A percentile compares a stretch with the other conserved stretches of the same genome.
Evolutionary conservation across 92 coral and sea anemone species (phyloP).

Genomic region (Anthopleura xanthogrammica): DNA sequence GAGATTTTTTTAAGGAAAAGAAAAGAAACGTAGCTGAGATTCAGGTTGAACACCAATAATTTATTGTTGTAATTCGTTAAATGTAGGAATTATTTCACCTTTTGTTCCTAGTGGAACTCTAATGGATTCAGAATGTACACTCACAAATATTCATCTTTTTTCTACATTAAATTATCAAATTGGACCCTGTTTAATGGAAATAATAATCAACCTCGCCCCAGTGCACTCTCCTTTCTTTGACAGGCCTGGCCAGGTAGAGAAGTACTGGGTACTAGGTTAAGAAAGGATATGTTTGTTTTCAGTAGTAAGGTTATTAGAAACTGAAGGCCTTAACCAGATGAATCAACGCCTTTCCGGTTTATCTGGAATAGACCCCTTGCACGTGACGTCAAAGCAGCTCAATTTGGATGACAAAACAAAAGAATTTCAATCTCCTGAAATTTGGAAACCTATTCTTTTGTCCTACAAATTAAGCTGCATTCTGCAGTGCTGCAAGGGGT

Average conservation of each 20-base stretch:
- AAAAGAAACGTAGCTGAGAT: no score
- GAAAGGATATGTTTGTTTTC: not conserved
- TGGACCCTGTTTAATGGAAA: conserved; percentile 34
- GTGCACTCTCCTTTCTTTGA: not conserved
- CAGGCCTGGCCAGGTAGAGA: not conserved
- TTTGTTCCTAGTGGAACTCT: conserved; percentile 22
- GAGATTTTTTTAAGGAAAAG: no score
- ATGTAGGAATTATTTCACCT: conserved; percentile 32
- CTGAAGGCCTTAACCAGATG: no score
- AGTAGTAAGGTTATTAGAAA: not conserved
- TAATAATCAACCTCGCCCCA: not conserved
- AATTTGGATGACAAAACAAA: no score
- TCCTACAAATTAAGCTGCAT: no score
- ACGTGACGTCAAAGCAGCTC: no score
- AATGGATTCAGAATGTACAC: conserved; percentile 20
- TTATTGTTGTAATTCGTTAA: conserved; percentile 27
- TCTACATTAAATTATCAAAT: conserved; percentile 65
- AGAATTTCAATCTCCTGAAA: no score
- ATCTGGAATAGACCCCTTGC: no score
- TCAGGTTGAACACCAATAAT: conserved; percentile 28
- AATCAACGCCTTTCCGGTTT: no score
- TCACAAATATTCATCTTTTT: conserved; percentile 61
- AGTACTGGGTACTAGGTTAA: not conserved
- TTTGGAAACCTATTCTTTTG: no score
- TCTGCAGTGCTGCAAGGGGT: no score